Conservation (phyloP, 2,888 invertebrate genomes). For the Lypha dubia region DNA sequence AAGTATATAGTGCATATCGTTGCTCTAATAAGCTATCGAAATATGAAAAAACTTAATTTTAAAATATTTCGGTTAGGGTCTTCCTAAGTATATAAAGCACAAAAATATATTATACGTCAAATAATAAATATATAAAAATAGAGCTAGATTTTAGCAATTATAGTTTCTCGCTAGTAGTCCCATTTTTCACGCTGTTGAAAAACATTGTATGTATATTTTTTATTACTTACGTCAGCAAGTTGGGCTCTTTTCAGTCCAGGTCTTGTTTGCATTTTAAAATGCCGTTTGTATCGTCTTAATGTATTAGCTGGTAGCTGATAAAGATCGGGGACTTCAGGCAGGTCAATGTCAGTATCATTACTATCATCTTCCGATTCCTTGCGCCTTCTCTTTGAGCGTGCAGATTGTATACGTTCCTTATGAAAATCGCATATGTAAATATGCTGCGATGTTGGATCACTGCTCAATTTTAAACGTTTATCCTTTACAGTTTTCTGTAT, state of each 20-base stretch:
- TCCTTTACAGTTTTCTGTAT: slow-evolving; percentile 98
- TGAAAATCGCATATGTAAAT: slow-evolving; percentile 98
- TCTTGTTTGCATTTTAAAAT: slow-evolving; percentile 95
- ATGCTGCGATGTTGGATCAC: slow-evolving; percentile 93
- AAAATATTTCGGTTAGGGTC: too few relatives aligned
- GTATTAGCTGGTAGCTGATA: slow-evolving; percentile 97
- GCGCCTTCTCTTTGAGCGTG: slow-evolving; percentile 94
- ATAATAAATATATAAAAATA: too few relatives aligned
- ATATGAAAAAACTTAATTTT: too few relatives aligned
- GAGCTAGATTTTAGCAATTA: too few relatives aligned
- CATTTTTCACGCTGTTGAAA: background rate
- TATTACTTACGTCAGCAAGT: slow-evolving; percentile 92
- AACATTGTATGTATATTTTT: background rate
- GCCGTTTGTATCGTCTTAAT: slow-evolving; percentile 95
- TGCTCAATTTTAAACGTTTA: slow-evolving; percentile 93
- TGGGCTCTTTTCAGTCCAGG: slow-evolving; percentile 98
- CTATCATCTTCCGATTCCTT: slow-evolving; percentile 98
- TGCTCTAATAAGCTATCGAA: too few relatives aligned
- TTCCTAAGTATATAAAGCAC: too few relatives aligned
- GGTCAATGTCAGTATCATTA: slow-evolving; percentile 95
- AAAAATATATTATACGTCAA: too few relatives aligned
- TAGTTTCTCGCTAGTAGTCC: background rate
- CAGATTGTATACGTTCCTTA: slow-evolving; percentile 97
- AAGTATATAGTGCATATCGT: too few relatives aligned
- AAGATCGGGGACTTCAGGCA: slow-evolving; percentile 95